Base-by-base conservation (phyloP, 1,140 invertebrate species). In the Drepana arcuata region DNA sequence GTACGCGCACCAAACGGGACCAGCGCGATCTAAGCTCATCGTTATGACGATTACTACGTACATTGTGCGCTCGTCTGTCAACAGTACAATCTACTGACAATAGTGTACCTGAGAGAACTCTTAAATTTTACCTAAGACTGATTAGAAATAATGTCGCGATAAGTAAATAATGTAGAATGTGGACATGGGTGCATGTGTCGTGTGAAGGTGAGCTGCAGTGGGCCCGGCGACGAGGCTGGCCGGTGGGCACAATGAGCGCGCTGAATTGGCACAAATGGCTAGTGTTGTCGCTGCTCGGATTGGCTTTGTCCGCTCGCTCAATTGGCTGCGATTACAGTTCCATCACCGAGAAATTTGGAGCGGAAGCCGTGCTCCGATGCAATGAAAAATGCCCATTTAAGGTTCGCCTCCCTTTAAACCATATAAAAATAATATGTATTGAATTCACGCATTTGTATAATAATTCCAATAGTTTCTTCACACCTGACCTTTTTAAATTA, bases 321-420 rank as follows among this genome's bases (percentile, higher is more conserved):
- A 79, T 82, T 82, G 78, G 63, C 53, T 75, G 74, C 72, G 78
- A 82, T 82, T 82, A 82, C 55, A 73, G 68, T 65, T 68, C 72
- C 74, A 77, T 74, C 73, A 75, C 74, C 48, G 72, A 77, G 72
- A 78, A 77, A 75, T 82, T 79, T 72, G 74, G 77, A 79, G 56
- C 77, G 77, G 77, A 82, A 78, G 77, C 77, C 27, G 65, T 75
- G 45, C 63, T 53, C 47, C 65, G 74, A 50, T 81, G 77, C 67
- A 75, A 70, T 66, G 74, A 81, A 62, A 81, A 79, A 70, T 81
- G 77, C 39, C 77, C 77, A 29, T 81, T 79, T 51, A 74, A 81
- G 74, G 77, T 81, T 57, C 32, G 63, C 45, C 54, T 41, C n/a
- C n/a, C n/a, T n/a, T n/a, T n/a, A n/a, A n/a, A n/a, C n/a, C n/a